Conservation (phyloP, 2,888 invertebrate genomes). For the Gonocerus acuteangulatus region DNA sequence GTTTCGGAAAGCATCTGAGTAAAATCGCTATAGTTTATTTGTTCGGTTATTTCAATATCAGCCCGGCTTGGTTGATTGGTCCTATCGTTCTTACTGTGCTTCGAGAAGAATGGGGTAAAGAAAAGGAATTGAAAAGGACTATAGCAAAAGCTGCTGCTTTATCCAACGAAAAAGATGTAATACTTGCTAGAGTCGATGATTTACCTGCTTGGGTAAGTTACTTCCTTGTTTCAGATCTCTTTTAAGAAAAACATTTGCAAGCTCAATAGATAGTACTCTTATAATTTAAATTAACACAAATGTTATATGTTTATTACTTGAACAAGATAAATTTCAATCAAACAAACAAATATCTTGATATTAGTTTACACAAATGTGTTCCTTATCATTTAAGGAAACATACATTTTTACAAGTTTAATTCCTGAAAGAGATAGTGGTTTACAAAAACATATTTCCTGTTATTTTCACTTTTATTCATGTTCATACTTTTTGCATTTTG, state of each 20-base stretch:
- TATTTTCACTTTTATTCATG: no score
- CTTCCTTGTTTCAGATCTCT: background rate
- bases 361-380: no score
- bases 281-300: no score
- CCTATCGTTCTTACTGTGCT: conserved; percentile 73
- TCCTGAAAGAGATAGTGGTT: no score
- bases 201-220: conserved; percentile 82
- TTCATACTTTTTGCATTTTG: no score
- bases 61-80: conserved; percentile 77
- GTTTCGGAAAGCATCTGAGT: conserved; percentile 59
- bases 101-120: conserved; percentile 69
- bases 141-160: conserved; percentile 69
- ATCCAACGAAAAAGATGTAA: conserved; percentile 76
- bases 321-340: no score
- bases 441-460: no score
- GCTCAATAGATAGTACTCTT: background rate
- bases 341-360: no score
- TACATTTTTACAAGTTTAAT: no score
- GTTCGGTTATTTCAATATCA: conserved; percentile 79
- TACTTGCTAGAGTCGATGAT: conserved; percentile 79
- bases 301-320: no score
- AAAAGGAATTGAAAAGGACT: conserved; percentile 62
- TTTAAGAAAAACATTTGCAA: no score
- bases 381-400: no score
- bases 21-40: conserved; percentile 69